Base-by-base conservation (phyloP, 1,140 invertebrate genomes). In the Eriocheir sinensis region DNA sequence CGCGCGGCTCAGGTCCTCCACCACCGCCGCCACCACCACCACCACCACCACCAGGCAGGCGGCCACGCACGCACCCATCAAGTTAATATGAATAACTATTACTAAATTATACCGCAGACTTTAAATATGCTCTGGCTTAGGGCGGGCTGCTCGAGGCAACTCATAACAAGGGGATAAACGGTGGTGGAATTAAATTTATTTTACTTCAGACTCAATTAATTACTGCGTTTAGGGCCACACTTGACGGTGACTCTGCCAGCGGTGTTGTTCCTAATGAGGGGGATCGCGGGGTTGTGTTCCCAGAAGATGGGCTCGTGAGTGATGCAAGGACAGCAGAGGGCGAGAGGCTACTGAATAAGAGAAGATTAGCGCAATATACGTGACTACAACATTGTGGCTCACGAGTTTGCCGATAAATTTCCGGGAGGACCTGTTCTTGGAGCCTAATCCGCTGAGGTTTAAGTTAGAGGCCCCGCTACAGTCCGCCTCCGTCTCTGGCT, bases 11-110 rank as follows among this genome's bases (percentile, higher is more conserved):
- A n/a, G 60, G 60, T n/a, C 60, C 60, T n/a, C 60, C 60, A 8
- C 60, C 60, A 72, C 60, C 21, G 21, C 60, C 21, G 21, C 60
- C 21, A n/a, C 60, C 60, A n/a, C 6, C 21, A 21, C 27, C 15
- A n/a, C 21, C 21, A 72, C 60, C 60, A 72, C 60, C 60, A 8
- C 60, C 60, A 72, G 21, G 60, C 60, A 21, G 60, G 21, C 60
- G 60, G 60, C 60, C 60, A 72, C 60, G 60, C 60, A 72, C 60
- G 60, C 60, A 72, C 60, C 60, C 60, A 72, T 72, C 60, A 72
- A 72, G 12, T 72, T 72, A 72, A 72, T 72, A 72, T 72, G 60
- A 72, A 72, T 72, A 72, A 72, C 60, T 72, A 72, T 72, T 72
- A 72, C 60, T 72, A 72, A 72, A 72, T 72, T 72, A 72, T 72